These are phyloP conservation scores for Archaeoteleia sp. DNA, from an alignment of 2,888 invertebrate genomes.

Conservation along the genomic window DNA sequence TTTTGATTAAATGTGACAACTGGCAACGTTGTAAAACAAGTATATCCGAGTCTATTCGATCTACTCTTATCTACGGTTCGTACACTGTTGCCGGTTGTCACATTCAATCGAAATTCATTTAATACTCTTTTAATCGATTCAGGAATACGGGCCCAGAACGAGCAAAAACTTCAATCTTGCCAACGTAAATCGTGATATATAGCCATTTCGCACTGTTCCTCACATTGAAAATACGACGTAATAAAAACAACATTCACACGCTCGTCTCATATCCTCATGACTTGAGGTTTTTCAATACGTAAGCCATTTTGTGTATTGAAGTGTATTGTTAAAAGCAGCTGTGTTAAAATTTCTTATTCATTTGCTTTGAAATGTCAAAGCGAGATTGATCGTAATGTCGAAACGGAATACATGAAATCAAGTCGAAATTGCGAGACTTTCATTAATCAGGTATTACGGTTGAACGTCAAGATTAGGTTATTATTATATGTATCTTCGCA, in stretches of 20 bases:
- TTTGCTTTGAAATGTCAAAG: conserved; percentile 67
- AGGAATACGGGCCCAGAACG: too few relatives aligned
- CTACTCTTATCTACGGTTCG: too few relatives aligned
- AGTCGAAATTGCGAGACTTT: conserved; percentile 33
- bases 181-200: too few relatives aligned
- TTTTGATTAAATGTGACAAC: too few relatives aligned
- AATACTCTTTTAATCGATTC: too few relatives aligned
- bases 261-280: conserved; percentile 19
- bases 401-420: conserved; percentile 52
- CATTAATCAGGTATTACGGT: conserved; percentile 28
- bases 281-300: conserved; percentile 37
- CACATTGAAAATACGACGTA: conserved; percentile 11
- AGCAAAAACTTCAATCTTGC: too few relatives aligned
- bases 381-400: conserved; percentile 52
- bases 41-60: too few relatives aligned
- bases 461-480: conserved; percentile 3
- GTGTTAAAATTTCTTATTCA: conserved; percentile 67
- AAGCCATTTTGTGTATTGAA: conserved; percentile 74
- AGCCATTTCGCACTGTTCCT: too few relatives aligned
- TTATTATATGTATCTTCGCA: conserved; percentile 31
- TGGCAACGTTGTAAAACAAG: too few relatives aligned
- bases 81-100: too few relatives aligned
- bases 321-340: conserved; percentile 72
- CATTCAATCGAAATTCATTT: too few relatives aligned
- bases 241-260: conserved; percentile 5